Base-by-base conservation (phyloP, 1,140 invertebrate genomes). In the Hylaeus volcanicus region DNA sequence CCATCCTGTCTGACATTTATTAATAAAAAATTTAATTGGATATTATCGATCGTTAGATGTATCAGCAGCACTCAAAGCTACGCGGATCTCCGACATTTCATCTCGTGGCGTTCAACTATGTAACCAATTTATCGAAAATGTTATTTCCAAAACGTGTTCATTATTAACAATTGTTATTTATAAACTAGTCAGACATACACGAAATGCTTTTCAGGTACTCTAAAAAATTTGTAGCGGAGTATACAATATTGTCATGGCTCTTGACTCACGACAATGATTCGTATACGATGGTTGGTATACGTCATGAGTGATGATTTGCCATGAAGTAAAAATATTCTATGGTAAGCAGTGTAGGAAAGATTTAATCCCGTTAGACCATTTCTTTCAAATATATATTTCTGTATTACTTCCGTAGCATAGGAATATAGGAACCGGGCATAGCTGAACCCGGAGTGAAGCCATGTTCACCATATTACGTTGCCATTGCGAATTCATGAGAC, bases 1-100 rank as follows among this genome's bases (percentile, higher is more conserved):
- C 90, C 92, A 93, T 93, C 80, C 88, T 83, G 56, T 65, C 39
- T 51, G 37, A 77, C 66, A 74, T 83, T 70, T 75, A 74, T 72
- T 61, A 71, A 53, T 53, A 81, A 71, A 64, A 66, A n/a, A 43
- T 83, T 51, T 75, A 65, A 48, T 85, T 14, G 26, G 12, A 39
- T 64, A 48, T 73, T 82, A 82, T 79, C 66, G 76, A 82, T 79
- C 69, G 76, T 64, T 79, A 53, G 12, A 73, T 55, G 37, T 72
- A 79, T 72, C 15, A 39, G 11, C 26, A 74, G 53, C 41, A 65
- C 11, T 79, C 15, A 79, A 66, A 41, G 61, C 63, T 45, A 65
- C 53, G 14, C 51, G 55, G 48, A 66, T 55, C 41, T 26, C 63
- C 71, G 51, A 74, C 60, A 79, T 66, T 64, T 79, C 70, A 79